Conservation (phyloP, 1,140 invertebrate genomes). For the Gerris buenoi region DNA sequence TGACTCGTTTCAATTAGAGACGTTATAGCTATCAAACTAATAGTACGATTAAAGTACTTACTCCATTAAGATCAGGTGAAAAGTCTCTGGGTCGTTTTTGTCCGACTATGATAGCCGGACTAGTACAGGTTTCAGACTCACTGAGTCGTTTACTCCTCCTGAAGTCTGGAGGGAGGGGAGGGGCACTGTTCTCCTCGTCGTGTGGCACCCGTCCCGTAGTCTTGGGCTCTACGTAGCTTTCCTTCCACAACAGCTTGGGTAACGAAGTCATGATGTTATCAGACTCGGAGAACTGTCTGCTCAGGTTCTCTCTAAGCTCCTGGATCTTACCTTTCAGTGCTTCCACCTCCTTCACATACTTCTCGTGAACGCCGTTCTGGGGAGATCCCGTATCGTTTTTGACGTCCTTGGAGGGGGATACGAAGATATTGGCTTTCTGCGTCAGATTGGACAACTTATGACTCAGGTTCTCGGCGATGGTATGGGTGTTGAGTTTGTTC, state of each 20-base stretch:
- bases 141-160: slow-evolving; percentile 10
- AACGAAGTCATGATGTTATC: not conserved
- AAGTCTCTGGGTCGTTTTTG: slow-evolving; percentile 15
- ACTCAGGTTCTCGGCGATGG: not conserved
- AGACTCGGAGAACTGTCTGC: not conserved
- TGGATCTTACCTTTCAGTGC: slow-evolving; percentile 16
- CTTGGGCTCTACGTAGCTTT: not conserved
- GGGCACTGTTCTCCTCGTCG: not conserved
- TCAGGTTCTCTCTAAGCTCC: slow-evolving; percentile 10
- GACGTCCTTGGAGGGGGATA: not conserved
- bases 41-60: not conserved
- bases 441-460: not conserved
- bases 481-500: not conserved
- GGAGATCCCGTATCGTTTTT: not conserved
- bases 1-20: too few relatives aligned
- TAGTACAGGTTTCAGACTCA: slow-evolving; percentile 12
- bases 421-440: not conserved
- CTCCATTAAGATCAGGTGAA: slow-evolving; percentile 12
- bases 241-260: not conserved
- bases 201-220: not conserved
- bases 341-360: slow-evolving; percentile 19
- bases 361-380: slow-evolving; percentile 13
- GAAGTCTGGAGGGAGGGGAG: not conserved
- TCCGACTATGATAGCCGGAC: not conserved
- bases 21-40: too few relatives aligned